A percentile compares a stretch with the other conserved stretches of the same genome.
phyloP scores from a whole-genome alignment of 2,797 vertebrate species.

The Scomberomorus guttatus region DNA sequence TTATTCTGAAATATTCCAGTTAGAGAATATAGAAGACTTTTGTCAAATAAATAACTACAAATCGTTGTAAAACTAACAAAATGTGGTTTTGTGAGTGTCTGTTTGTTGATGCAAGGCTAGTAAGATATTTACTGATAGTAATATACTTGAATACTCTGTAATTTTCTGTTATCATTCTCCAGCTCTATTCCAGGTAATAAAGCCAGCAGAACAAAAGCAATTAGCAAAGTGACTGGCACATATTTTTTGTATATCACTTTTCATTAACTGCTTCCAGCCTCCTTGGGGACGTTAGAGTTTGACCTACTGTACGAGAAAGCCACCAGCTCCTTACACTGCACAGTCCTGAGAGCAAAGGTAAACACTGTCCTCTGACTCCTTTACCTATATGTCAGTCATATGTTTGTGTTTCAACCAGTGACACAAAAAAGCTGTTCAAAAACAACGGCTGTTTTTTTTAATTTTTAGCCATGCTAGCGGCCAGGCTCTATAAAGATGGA shows the following conservation, averaged over 20 bases:
- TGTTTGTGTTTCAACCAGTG: background rate
- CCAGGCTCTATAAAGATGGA: background rate
- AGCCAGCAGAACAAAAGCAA: constrained; percentile 44
- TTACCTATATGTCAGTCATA: background rate
- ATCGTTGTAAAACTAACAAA: background rate
- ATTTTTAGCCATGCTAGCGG: background rate
- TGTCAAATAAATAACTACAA: too few relatives aligned
- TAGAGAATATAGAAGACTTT: too few relatives aligned
- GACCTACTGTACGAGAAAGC: constrained; percentile 90
- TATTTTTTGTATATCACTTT: constrained; percentile 1
- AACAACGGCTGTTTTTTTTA: background rate
- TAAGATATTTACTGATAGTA: background rate
- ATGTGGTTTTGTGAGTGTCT: background rate
- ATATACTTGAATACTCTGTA: background rate
- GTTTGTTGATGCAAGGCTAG: too few relatives aligned
- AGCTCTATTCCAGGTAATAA: constrained; percentile 21
- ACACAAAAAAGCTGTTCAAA: background rate
- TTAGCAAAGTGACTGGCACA: constrained; percentile 32
- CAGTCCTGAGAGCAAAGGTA: constrained; percentile 91
- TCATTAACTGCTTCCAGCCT: constrained; percentile 79
- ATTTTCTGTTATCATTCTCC: background rate
- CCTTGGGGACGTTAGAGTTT: constrained; percentile 91
- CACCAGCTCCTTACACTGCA: constrained; percentile 90
- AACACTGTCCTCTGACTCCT: background rate
- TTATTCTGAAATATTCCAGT: too few relatives aligned